These are phyloP conservation scores for Luperina nickerlii DNA, from an alignment of 2,888 invertebrate species.

Conservation along the genomic window DNA sequence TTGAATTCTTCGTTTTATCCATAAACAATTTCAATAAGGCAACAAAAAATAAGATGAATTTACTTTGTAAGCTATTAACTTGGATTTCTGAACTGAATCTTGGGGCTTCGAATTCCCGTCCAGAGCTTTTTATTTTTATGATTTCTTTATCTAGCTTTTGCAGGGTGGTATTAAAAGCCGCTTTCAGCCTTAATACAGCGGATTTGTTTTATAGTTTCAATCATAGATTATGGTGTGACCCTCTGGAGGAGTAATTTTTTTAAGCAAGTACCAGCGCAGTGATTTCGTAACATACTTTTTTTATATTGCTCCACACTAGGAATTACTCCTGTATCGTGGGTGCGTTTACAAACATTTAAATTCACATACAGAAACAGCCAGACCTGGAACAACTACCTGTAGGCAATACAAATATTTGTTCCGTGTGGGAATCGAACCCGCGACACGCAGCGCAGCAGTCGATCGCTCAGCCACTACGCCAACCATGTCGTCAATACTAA, in stretches of 20 bases:
- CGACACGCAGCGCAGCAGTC: too few relatives aligned
- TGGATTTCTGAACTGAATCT: conserved; percentile 17
- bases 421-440: too few relatives aligned
- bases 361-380: too few relatives aligned
- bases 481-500: too few relatives aligned
- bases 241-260: neutral
- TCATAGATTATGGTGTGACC: neutral
- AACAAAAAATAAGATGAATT: conserved; percentile 20
- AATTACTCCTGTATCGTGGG: too few relatives aligned
- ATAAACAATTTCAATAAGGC: conserved; percentile 11
- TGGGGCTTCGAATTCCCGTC: neutral
- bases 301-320: too few relatives aligned
- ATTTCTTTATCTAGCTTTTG: conserved; percentile 1
- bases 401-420: too few relatives aligned
- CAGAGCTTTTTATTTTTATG: conserved; percentile 4
- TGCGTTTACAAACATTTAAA: too few relatives aligned
- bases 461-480: too few relatives aligned
- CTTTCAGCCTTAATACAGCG: neutral
- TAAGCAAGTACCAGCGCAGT: too few relatives aligned
- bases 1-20: neutral
- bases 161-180: neutral
- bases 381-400: too few relatives aligned
- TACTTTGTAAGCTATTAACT: conserved; percentile 4
- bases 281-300: too few relatives aligned
- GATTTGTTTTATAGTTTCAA: neutral